Evolutionary conservation across 2,113 vertebrate species (phyloP).

Genomic region (Leptodactylus fuscus): DNA sequence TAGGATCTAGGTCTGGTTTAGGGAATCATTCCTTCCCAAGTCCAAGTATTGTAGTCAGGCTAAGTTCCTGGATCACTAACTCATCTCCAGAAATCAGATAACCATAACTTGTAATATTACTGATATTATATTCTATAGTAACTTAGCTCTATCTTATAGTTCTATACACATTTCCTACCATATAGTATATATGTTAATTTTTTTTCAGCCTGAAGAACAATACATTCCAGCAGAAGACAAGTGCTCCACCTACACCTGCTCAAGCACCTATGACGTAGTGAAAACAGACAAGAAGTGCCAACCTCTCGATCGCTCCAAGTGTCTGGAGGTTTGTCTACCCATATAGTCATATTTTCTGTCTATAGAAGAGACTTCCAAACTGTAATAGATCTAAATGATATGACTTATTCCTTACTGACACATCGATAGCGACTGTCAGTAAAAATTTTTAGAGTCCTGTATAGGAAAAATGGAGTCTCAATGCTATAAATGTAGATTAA

Average conservation of each 20-base stretch:
- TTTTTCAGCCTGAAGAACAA: slow-evolving; percentile 39
- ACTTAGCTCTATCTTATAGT: no score
- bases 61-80: no score
- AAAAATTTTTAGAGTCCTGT: no score
- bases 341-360: background rate
- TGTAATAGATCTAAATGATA: background rate
- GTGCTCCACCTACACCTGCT: slow-evolving; percentile 5
- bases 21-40: no score
- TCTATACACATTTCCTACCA: background rate
- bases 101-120: background rate
- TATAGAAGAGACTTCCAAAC: background rate
- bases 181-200: background rate
- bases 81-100: no score
- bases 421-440: no score
- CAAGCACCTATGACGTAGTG: background rate
- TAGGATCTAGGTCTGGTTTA: no score
- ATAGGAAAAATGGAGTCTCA: no score
- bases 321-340: slow-evolving; percentile 33
- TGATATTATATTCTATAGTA: background rate
- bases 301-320: background rate
- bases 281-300: background rate
- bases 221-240: slow-evolving; percentile 29
- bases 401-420: no score
- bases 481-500: no score
- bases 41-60: no score